Base-by-base conservation (phyloP, 2,888 invertebrate species). In the Thereva unica region DNA sequence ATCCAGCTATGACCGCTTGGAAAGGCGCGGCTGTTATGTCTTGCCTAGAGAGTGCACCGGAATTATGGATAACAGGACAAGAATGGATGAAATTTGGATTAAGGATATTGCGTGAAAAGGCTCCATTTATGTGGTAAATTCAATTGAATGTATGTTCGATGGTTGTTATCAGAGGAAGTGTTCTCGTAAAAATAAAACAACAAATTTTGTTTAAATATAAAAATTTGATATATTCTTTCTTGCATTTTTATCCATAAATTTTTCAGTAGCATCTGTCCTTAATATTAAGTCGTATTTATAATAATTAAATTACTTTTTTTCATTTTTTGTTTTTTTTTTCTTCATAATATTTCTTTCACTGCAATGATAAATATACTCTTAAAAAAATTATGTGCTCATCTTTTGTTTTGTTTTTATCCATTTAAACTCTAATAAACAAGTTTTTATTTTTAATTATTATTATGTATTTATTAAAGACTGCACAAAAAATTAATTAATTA, bases 21-120 rank as follows among this genome's bases (percentile, higher is more conserved):
- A 96, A 96, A 78, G 97, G 97, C 0, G 96, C 95, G 0, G 91
- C 95, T 0, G 92, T 97, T 7, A 88, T 97, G 86, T 93, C 95
- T 0, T 94, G 95, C 74, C 80, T 97, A 67, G 97, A 97, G 77
- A 93, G 95, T 0, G 93, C 95, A 0, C 91, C 93, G 70, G 97
- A 97, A 77, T 80, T 97, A 6, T 97, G 97, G 96, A 94, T 97
- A 49, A 86, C 87, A 65, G 87, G 88, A 68, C 83, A 83, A 40
- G 96, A 97, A 79, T 97, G 96, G 95, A 87, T 88, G 72, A 90
- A 89, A 72, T 88, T 85, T 78, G 95, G 95, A 1, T 87, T 95
- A 1, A 87, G 91, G 75, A 85, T 95, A 73, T 83, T 97, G 67
- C 84, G 97, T 73, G 97, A 97, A 82, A 85, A 93, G 75, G 95